Evolutionary conservation across 2,888 invertebrate species (phyloP).

Genomic region (Latrodectus hesperus): DNA sequence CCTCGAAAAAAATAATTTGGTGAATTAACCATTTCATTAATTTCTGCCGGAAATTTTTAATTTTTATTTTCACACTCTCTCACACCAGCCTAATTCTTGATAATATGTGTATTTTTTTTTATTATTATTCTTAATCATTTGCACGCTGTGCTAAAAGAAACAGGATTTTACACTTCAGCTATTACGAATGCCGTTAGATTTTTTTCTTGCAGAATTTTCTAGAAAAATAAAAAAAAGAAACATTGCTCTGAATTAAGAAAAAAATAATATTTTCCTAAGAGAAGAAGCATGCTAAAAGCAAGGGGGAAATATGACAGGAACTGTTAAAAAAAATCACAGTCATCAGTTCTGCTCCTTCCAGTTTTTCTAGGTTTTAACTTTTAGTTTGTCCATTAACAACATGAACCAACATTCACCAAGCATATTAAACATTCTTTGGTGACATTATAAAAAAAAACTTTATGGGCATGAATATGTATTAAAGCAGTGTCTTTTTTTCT

Average conservation of each 20-base stretch:
- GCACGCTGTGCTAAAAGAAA: constrained; percentile 34
- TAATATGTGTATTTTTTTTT: constrained; percentile 23
- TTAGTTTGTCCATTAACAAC: constrained; percentile 45
- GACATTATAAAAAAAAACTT: neutral
- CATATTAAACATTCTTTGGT: constrained; percentile 40
- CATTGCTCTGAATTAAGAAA: neutral
- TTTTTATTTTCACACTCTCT: constrained; percentile 60
- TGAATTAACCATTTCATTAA: constrained; percentile 66
- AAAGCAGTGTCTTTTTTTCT: constrained; percentile 5
- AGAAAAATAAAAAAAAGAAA: constrained; percentile 18
- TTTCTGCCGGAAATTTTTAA: constrained; percentile 48
- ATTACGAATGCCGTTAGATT: constrained; percentile 34
- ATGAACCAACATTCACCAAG: neutral
- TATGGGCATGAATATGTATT: constrained; percentile 42
- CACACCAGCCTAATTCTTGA: constrained; percentile 21
- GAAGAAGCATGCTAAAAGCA: constrained; percentile 6
- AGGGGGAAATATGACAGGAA: constrained; percentile 36
- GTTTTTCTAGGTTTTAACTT: constrained; percentile 26
- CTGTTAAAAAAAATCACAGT: constrained; percentile 34
- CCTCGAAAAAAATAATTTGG: constrained; percentile 26
- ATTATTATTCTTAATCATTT: constrained; percentile 18
- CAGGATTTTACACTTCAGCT: constrained; percentile 60
- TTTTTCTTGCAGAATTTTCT: constrained; percentile 20
- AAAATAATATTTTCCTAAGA: constrained; percentile 4
- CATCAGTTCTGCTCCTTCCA: constrained; percentile 38